A percentile compares a stretch with the other conserved stretches of the same genome.
These are phyloP conservation scores for Catamblyrhynchus diadema DNA, from an alignment of 2,797 vertebrate genomes.

Conservation along the genomic window DNA sequence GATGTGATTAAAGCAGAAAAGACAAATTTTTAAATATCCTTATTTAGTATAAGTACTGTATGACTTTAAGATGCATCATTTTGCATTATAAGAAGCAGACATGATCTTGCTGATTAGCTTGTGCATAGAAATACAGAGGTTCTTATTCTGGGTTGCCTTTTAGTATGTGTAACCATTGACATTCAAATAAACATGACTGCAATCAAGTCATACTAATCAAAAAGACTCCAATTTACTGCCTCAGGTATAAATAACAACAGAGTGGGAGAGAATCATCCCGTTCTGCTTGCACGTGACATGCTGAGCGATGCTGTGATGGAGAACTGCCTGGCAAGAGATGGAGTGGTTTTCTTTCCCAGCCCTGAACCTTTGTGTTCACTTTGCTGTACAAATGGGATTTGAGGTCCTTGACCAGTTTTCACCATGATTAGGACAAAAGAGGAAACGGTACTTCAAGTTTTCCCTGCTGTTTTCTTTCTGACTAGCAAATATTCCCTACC, in stretches of 20 bases:
- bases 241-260: slow-evolving; percentile 57
- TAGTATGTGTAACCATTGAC: slow-evolving; percentile 12
- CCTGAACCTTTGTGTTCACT: not conserved
- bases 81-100: not conserved
- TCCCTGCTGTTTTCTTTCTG: not conserved
- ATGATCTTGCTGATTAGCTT: not conserved
- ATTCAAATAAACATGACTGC: slow-evolving; percentile 42
- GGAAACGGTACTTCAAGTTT: not conserved
- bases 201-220: slow-evolving; percentile 53
- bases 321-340: not conserved
- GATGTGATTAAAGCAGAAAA: not conserved
- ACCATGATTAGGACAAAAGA: not conserved
- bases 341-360: not conserved
- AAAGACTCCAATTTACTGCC: slow-evolving; percentile 19
- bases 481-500: fast-evolving
- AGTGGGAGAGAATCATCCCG: not conserved
- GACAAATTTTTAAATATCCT: not conserved
- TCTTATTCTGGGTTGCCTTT: slow-evolving; percentile 16
- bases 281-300: not conserved
- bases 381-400: not conserved
- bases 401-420: not conserved
- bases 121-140: not conserved
- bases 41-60: not conserved
- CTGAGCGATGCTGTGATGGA: not conserved
- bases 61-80: slow-evolving; percentile 2